Evolutionary conservation across 1,140 invertebrate species (phyloP).

Genomic region (Gyrodactylus salaris): DNA sequence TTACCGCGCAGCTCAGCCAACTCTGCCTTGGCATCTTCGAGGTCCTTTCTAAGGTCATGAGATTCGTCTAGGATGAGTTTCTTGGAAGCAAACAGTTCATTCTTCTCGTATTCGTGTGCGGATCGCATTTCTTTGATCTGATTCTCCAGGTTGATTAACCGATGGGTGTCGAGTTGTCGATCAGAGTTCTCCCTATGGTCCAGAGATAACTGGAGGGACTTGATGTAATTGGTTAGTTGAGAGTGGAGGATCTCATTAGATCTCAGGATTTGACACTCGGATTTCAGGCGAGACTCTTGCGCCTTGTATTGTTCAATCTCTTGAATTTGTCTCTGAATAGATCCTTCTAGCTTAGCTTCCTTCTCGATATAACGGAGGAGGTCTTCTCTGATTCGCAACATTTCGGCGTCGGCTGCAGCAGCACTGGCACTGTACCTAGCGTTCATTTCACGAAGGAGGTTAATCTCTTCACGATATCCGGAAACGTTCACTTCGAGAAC

Average conservation of each 20-base stretch:
- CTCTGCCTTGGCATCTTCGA: not conserved
- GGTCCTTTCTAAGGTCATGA: not conserved
- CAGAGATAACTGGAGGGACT: not conserved
- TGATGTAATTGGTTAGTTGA: not conserved
- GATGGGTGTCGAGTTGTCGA: not conserved
- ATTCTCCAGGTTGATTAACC: not conserved
- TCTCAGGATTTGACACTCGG: not conserved
- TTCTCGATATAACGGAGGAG: not conserved
- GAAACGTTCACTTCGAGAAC: not conserved
- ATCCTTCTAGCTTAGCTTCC: not conserved
- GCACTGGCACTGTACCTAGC: not conserved
- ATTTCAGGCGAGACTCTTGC: not conserved
- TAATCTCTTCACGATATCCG: not conserved
- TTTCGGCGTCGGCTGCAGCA: not conserved
- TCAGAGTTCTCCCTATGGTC: not conserved
- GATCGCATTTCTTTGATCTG: not conserved
- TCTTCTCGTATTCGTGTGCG: not conserved
- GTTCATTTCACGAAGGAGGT: not conserved
- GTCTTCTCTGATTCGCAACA: not conserved
- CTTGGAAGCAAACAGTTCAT: not conserved
- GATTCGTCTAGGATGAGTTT: not conserved
- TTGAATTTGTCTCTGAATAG: not conserved
- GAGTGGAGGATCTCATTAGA: not conserved
- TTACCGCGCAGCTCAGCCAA: not conserved
- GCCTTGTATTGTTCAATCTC: not conserved